Percentiles rank a stretch among this genome's conserved stretches.
These are phyloP conservation scores for Chiloscyllium punctatum DNA, from an alignment of 2,797 vertebrate genomes.

Conservation along the genomic window DNA sequence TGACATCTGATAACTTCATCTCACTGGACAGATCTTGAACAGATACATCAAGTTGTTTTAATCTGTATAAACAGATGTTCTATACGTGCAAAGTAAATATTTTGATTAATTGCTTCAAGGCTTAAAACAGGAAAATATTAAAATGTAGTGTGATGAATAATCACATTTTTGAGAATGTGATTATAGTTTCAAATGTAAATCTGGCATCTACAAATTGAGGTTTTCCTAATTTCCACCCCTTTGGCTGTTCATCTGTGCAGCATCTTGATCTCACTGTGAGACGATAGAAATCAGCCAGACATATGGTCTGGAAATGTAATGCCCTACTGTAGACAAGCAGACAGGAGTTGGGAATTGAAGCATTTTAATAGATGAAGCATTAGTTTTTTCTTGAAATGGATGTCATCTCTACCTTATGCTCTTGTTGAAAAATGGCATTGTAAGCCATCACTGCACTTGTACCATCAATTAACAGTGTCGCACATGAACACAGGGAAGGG, in stretches of 20 bases:
- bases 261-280: background rate
- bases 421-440: background rate
- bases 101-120: background rate
- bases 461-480: background rate
- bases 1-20: background rate
- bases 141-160: slow-evolving; percentile 14
- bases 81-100: background rate
- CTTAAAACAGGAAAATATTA: background rate
- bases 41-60: background rate
- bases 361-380: background rate
- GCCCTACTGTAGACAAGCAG: background rate
- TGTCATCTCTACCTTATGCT: slow-evolving; percentile 1
- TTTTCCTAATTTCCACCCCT: background rate
- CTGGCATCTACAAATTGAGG: slow-evolving; percentile 3
- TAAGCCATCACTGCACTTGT: background rate
- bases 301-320: background rate
- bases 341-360: background rate
- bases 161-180: background rate
- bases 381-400: background rate
- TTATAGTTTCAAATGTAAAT: background rate
- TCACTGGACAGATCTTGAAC: background rate
- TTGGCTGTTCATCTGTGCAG: background rate
- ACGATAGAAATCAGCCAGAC: slow-evolving; percentile 2
- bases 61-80: background rate
- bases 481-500: background rate